Evolutionary conservation across 1,140 invertebrate genomes (phyloP), one percentile per base, ranked within the genome.

Genomic region (Drosophila sechellia): DNA sequence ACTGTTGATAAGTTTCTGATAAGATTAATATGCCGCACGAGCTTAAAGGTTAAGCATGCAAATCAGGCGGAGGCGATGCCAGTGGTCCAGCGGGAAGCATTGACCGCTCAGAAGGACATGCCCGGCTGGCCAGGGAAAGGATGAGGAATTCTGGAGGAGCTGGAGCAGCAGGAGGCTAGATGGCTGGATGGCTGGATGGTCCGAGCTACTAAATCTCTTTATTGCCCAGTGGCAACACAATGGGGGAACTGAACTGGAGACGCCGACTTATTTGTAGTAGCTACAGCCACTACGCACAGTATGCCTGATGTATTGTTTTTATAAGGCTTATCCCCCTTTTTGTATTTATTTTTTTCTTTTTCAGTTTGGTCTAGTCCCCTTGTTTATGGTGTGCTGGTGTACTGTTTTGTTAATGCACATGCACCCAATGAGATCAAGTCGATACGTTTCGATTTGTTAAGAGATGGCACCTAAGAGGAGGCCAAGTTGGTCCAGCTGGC

Each of bases 1-100:
- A 79, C 77, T 89, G 84, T 74, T 87, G 84, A 87, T 85, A 87
- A 87, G 84, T 87, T 89, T 86, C 81, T 80, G 84, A 89, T 87
- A 87, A 87, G 84, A 87, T 87, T 84, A 90, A 87, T 87, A 87
- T 87, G 84, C 71, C 63, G 76, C 66, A 70, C 79, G 58, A 73
- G 75, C 59, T 78, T 60, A 63, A 59, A 54, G 74, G 57, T 60
- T 49, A 58, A 66, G 73, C 78, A 84, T 87, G 84, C 84, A 89
- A 89, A 87, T 68, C 61, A 79, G 79, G 73, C 55, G 63, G 10
- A 27, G 25, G 34, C 20, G 12, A 8, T 20, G 4, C 27, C 27
- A 20, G 17, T 20, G 1, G 8, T 17, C 8, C 42, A 42, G 40
- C 8, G 6, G 42, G 84, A 65, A 73, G 66, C 84, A 87, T 84